phyloP scores from a whole-genome alignment of 2,888 invertebrate species.

The Rhamnusium bicolor region DNA sequence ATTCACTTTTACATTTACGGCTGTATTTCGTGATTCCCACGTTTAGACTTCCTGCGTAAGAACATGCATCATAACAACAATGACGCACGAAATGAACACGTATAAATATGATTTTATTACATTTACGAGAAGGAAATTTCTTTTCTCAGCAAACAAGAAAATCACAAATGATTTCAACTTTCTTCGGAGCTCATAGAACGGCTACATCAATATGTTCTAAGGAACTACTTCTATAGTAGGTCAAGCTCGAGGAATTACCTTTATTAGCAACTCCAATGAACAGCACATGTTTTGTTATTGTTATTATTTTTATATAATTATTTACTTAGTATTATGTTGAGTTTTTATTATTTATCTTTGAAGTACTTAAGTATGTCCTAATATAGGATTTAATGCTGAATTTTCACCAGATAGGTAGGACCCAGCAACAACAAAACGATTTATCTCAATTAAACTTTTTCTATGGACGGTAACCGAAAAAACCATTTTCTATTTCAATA shows the following conservation, averaged over 20 bases:
- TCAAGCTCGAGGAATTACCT: constrained; percentile 6
- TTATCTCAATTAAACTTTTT: too few relatives aligned
- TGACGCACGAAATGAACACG: constrained; percentile 4
- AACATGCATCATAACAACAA: constrained; percentile 24
- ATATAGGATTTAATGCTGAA: too few relatives aligned
- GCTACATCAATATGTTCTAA: constrained; percentile 3
- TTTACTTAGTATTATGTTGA: neutral
- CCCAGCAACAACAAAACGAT: too few relatives aligned
- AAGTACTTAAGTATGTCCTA: neutral
- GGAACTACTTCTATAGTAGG: constrained; percentile 24
- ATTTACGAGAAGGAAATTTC: constrained; percentile 24
- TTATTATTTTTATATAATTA: neutral
- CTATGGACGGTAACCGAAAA: too few relatives aligned
- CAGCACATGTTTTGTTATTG: neutral
- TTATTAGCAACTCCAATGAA: neutral
- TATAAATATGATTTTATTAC: neutral
- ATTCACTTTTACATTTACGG: constrained; percentile 25
- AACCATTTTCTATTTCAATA: too few relatives aligned
- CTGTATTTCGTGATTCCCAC: constrained; percentile 20
- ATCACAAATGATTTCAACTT: constrained; percentile 24
- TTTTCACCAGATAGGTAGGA: too few relatives aligned
- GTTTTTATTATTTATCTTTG: neutral
- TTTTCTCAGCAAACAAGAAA: constrained; percentile 33
- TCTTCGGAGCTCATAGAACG: constrained; percentile 26
- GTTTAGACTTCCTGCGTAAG: constrained; percentile 19